Evolutionary conservation across 2,888 invertebrate species (phyloP).

Genomic region (Leptopilina drosophilae): DNA sequence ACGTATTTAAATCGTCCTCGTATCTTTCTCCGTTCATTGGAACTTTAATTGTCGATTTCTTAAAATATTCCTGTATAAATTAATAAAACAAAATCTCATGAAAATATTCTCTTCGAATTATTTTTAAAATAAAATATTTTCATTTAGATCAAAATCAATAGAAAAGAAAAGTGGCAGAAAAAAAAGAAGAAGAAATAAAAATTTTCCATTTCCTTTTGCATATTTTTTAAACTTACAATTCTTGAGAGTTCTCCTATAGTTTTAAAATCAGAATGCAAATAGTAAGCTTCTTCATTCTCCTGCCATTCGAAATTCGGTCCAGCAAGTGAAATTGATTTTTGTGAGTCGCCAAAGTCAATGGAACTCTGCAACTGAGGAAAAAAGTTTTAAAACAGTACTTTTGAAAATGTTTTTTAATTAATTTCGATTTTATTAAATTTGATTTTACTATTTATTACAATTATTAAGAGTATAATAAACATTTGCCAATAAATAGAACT

Average conservation of each 20-base stretch:
- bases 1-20: background rate
- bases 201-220: too few relatives aligned
- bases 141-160: too few relatives aligned
- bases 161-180: too few relatives aligned
- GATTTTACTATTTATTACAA: too few relatives aligned
- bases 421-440: background rate
- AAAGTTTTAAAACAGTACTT: background rate
- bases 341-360: background rate
- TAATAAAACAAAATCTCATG: background rate
- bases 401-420: background rate
- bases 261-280: background rate
- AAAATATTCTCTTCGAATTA: too few relatives aligned
- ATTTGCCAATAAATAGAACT: too few relatives aligned
- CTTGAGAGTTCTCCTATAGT: background rate
- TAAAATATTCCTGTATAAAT: background rate
- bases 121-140: too few relatives aligned
- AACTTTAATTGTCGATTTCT: background rate
- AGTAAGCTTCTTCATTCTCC: background rate
- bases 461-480: too few relatives aligned
- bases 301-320: slow-evolving; percentile 2
- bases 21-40: background rate
- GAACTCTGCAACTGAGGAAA: background rate
- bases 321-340: background rate
- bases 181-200: too few relatives aligned
- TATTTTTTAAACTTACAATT: background rate